Evolutionary conservation across 2,113 vertebrate genomes (phyloP).

Genomic region (Tangachromis dhanisi): DNA sequence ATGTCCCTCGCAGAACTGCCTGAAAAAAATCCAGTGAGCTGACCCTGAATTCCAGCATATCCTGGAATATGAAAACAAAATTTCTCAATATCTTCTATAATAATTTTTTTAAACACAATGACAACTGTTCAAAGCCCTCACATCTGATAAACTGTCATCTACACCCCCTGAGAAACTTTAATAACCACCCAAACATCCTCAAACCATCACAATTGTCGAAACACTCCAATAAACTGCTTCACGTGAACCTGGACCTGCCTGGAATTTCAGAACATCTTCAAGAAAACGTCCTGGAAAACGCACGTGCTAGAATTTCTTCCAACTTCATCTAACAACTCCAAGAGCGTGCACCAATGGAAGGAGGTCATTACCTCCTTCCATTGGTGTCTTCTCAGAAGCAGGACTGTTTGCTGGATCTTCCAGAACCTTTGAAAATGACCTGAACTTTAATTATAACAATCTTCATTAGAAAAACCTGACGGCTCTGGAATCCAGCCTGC

Average conservation of each 20-base stretch:
- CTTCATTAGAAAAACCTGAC: neutral
- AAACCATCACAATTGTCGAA: neutral
- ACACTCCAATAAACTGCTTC: neutral
- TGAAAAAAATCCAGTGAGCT: neutral
- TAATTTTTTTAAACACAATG: neutral
- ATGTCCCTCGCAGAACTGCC: neutral
- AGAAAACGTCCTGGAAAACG: neutral
- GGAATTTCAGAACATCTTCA: neutral
- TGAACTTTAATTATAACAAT: neutral
- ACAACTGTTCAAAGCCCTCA: neutral
- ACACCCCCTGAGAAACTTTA: neutral
- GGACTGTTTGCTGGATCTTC: neutral
- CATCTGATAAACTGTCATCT: neutral
- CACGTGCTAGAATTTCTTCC: neutral
- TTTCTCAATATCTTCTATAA: neutral
- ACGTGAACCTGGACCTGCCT: neutral
- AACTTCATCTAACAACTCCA: neutral
- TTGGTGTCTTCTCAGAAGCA: neutral
- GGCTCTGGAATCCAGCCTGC: neutral
- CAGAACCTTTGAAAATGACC: neutral
- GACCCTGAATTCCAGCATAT: neutral
- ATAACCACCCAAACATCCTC: neutral
- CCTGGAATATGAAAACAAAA: neutral
- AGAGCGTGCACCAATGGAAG: neutral
- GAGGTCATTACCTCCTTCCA: neutral